Base-by-base conservation (phyloP, 2,113 vertebrate genomes). In the cat (Felis catus) region DNA sequence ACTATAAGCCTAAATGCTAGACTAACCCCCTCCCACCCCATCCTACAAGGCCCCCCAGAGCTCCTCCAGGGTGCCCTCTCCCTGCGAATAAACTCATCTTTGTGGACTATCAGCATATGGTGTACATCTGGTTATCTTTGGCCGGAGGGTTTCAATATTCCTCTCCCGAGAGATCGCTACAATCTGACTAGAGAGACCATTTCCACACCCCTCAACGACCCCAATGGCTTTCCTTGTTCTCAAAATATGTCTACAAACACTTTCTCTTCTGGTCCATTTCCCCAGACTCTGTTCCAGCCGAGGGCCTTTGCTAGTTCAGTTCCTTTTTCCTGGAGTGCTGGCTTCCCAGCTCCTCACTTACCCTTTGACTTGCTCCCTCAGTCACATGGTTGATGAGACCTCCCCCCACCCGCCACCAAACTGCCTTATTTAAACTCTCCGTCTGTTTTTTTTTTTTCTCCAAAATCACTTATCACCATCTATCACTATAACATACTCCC, bases 11-110 rank as follows among this genome's bases (percentile, higher is more conserved):
- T 31, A 39, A 48, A 48, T 48, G 36, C 39, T 70, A 18, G 31
- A 53, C 16, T 4, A 25, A 51, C 11, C 3, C n/a, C 27, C 9
- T 10, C 4, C 39, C 18, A 61, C 10, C 27, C 51, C 92, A 1
- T 31, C 18, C 55, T 31, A 3, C 23, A 19, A 7, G 25, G 14
- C 4, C 8, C 29, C 55, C 8, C 14, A 0, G 16, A 27, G 3
- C 27, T 27, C 29, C 14, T 8, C 7, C 18, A 48, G 65, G 10
- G 61, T 7, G 6, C 63, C 31, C 4, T 63, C 5, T 25, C 16
- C 36, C 45, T n/a, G 16, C 45, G 9, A 27, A 92, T 23, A n/a
- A 41, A 58, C 11, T 12, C 31, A 11, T 39, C 33, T 82, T 27
- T 33, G 16, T 45, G 81, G 48, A 61, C 15, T 29, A 23, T 16